Evolutionary conservation across 2,113 vertebrate species (phyloP).

Genomic region (Xenopus laevis): DNA sequence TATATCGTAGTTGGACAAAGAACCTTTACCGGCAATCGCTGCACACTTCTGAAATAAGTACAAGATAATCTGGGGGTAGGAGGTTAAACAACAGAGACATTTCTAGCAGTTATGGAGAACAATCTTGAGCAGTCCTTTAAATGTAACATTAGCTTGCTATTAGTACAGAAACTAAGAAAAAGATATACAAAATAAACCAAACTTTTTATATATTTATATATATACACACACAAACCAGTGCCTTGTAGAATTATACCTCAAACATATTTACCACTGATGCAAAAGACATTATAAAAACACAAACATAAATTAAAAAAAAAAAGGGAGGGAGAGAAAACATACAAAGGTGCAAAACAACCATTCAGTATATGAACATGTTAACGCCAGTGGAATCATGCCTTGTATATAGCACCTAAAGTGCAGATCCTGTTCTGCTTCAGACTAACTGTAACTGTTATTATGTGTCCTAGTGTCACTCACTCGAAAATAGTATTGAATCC

Average conservation of each 20-base stretch:
- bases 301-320: constrained; percentile 69
- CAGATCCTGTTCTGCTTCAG: constrained; percentile 51
- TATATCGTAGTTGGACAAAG: constrained; percentile 88
- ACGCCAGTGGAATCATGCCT: constrained; percentile 39
- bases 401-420: constrained; percentile 33
- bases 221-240: too few species aligned
- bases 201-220: too few species aligned
- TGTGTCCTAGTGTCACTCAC: too few species aligned
- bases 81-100: constrained; percentile 54
- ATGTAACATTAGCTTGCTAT: constrained; percentile 28
- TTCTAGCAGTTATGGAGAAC: constrained; percentile 58
- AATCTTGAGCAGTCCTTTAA: constrained; percentile 59
- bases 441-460: constrained; percentile 30
- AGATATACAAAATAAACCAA: too few species aligned
- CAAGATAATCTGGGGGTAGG: constrained; percentile 53
- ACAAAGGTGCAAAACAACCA: constrained; percentile 71
- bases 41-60: constrained; percentile 83
- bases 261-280: too few species aligned
- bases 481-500: too few species aligned
- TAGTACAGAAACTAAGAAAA: too few species aligned
- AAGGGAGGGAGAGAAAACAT: constrained; percentile 32
- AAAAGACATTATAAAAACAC: constrained; percentile 40
- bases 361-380: constrained; percentile 51
- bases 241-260: too few species aligned
- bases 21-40: constrained; percentile 89